A percentile compares a stretch with the other conserved stretches of the same genome.
phyloP scores from a whole-genome alignment of 2,797 vertebrate genomes.

The Neopelma chrysocephalum region DNA sequence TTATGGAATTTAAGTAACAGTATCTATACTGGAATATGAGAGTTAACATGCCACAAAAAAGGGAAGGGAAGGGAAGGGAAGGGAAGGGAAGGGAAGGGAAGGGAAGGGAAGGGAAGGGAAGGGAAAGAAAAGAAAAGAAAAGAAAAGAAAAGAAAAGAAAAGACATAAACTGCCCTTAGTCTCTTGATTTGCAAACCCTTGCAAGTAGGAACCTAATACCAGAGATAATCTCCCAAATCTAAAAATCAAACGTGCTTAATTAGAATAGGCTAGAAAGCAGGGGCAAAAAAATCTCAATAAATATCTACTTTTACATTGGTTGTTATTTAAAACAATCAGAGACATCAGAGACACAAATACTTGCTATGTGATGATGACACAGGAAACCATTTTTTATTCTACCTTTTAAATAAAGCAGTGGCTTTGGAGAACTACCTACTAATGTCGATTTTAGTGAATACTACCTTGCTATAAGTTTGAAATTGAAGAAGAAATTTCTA shows the following conservation, averaged over 20 bases:
- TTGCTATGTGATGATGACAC: background rate
- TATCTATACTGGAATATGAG: background rate
- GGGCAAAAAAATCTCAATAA: background rate
- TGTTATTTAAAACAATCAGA: background rate
- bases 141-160: too few species aligned
- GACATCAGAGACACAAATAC: background rate
- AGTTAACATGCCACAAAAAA: background rate
- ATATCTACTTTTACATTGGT: background rate
- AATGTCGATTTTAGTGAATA: background rate
- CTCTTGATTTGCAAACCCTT: background rate
- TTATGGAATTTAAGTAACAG: background rate
- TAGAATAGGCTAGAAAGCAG: background rate
- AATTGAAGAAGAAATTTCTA: background rate
- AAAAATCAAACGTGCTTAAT: slow-evolving; percentile 21
- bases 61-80: too few species aligned
- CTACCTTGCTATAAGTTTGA: background rate
- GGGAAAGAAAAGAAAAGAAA: too few species aligned
- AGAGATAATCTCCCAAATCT: slow-evolving; percentile 29
- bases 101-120: too few species aligned
- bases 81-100: too few species aligned
- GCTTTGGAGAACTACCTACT: background rate
- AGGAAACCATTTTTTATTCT: background rate
- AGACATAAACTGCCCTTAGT: background rate
- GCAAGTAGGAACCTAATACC: background rate
- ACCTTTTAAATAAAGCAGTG: background rate